phyloP scores from a whole-genome alignment of 2,797 vertebrate genomes.

The Melopsittacus undulatus region DNA sequence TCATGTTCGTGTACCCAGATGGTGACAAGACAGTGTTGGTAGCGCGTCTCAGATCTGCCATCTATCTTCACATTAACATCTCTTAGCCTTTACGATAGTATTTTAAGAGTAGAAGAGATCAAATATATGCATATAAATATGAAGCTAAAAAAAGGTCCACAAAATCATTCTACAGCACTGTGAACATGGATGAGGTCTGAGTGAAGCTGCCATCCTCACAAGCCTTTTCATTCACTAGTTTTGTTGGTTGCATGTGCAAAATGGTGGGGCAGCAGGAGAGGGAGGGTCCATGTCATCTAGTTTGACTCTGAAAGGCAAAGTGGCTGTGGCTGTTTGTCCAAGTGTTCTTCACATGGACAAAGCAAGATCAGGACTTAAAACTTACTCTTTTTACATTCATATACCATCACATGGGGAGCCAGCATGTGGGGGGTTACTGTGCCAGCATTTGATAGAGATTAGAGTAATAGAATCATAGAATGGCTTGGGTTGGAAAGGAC shows the following conservation, averaged over 20 bases:
- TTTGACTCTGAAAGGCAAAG: background rate
- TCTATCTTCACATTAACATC: background rate
- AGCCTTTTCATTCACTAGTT: background rate
- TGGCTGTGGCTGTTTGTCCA: background rate
- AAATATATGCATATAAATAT: background rate
- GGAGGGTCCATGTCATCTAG: background rate
- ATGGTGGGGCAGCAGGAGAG: background rate
- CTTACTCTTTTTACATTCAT: background rate
- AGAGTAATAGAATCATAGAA: background rate
- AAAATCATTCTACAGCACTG: background rate
- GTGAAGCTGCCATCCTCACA: background rate
- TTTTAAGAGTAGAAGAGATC: background rate
- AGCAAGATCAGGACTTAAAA: background rate
- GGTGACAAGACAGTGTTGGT: background rate
- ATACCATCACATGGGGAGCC: fast-evolving
- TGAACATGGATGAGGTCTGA: background rate
- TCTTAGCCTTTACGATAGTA: background rate
- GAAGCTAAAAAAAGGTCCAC: background rate
- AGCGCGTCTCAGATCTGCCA: background rate
- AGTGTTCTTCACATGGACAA: background rate
- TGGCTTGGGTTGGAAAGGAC: background rate
- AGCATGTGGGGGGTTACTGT: background rate
- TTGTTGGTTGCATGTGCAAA: background rate
- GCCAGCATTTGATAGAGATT: background rate
- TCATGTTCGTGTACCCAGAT: background rate